Evolutionary conservation across 2,888 invertebrate species (phyloP).

Genomic region (Blastobasis adustella): DNA sequence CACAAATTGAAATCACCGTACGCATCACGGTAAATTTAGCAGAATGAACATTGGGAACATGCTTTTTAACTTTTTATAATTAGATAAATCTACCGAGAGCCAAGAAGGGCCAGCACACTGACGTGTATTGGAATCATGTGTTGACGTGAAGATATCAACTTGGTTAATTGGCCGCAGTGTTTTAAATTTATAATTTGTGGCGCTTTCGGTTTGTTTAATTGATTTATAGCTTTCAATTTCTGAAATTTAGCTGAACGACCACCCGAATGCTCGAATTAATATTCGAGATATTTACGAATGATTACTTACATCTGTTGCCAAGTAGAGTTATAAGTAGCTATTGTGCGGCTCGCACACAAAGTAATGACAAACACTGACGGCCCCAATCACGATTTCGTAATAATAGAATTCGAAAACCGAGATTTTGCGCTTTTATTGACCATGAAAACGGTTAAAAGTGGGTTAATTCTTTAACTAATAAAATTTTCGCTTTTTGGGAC

Average conservation of each 20-base stretch:
- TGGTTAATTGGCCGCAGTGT: too few relatives aligned
- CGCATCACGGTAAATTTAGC: slow-evolving; percentile 46
- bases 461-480: slow-evolving; percentile 22
- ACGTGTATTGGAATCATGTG: neutral
- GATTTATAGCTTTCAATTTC: too few relatives aligned
- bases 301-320: too few relatives aligned
- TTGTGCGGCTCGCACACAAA: neutral
- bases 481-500: slow-evolving; percentile 11
- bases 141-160: too few relatives aligned
- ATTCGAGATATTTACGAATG: too few relatives aligned
- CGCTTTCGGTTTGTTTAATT: too few relatives aligned
- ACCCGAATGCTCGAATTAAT: too few relatives aligned
- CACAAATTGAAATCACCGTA: slow-evolving; percentile 45
- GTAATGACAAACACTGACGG: slow-evolving; percentile 10
- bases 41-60: slow-evolving; percentile 29
- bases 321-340: neutral
- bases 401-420: slow-evolving; percentile 28
- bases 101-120: slow-evolving; percentile 17
- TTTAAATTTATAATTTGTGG: too few relatives aligned
- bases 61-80: slow-evolving; percentile 35
- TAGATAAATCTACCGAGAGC: slow-evolving; percentile 28
- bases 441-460: slow-evolving; percentile 33
- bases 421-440: slow-evolving; percentile 37
- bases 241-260: too few relatives aligned
- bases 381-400: slow-evolving; percentile 31